These are phyloP conservation scores for Anhinga anhinga DNA, from an alignment of 2,113 vertebrate genomes.

Conservation along the genomic window DNA sequence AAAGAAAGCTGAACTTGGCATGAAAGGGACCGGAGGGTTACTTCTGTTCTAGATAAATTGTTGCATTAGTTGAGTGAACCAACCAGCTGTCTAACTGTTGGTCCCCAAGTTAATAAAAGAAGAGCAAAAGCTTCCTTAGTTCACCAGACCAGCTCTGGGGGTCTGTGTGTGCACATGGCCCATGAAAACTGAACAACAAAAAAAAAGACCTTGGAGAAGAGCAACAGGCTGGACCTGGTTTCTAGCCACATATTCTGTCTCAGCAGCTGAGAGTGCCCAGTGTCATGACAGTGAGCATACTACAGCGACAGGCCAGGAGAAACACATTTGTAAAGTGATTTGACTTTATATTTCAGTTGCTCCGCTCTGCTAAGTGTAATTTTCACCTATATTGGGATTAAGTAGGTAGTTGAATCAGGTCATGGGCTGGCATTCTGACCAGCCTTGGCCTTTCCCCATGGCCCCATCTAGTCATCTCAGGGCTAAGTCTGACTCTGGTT, in stretches of 20 bases:
- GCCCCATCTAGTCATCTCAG: neutral
- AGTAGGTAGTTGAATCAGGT: rapidly evolving
- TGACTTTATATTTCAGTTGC: neutral
- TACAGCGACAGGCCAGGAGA: rapidly evolving
- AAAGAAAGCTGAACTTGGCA: neutral
- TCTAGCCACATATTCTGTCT: neutral
- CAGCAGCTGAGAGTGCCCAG: neutral
- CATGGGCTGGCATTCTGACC: neutral
- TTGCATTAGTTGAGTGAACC: neutral
- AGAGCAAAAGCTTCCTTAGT: neutral
- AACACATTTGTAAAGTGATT: neutral
- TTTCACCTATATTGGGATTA: neutral
- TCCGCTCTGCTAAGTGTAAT: neutral
- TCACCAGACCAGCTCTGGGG: neutral
- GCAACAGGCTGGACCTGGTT: neutral
- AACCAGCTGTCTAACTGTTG: neutral
- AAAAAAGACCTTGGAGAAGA: neutral
- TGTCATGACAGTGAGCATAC: neutral
- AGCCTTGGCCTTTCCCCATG: neutral
- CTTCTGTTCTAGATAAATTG: neutral
- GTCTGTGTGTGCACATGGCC: rapidly evolving
- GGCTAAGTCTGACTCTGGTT: neutral
- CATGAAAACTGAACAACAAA: neutral
- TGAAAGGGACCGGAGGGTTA: neutral
- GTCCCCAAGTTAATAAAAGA: neutral